phyloP scores from a whole-genome alignment of 2,888 invertebrate genomes.

The Rhingia campestris region DNA sequence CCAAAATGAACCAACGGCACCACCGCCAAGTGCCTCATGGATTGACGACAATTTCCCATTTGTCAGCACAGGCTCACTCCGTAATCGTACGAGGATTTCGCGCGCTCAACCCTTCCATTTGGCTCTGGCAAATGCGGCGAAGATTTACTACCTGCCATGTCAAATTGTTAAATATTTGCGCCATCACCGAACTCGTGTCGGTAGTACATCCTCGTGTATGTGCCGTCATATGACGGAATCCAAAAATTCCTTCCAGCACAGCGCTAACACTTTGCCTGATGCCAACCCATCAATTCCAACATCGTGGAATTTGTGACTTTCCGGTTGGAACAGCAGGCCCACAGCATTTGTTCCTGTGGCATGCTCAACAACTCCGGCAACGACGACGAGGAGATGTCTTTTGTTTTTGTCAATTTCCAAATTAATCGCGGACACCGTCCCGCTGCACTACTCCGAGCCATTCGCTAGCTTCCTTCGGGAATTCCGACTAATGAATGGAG shows the following conservation, averaged over 20 bases:
- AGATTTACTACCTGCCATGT: slow-evolving; percentile 74
- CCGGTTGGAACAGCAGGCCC: slow-evolving; percentile 64
- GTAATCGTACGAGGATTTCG: slow-evolving; percentile 59
- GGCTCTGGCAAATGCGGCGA: slow-evolving; percentile 50
- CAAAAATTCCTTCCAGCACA: slow-evolving; percentile 68
- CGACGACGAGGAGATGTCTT: slow-evolving; percentile 40
- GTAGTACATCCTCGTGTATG: slow-evolving; percentile 51
- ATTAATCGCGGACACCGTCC: slow-evolving; percentile 56
- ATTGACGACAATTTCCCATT: slow-evolving; percentile 68
- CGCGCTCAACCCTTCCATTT: slow-evolving; percentile 67
- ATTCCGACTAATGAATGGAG: slow-evolving; percentile 71
- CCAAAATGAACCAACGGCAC: slow-evolving; percentile 1
- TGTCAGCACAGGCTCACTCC: slow-evolving; percentile 54
- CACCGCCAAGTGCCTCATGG: slow-evolving; percentile 30
- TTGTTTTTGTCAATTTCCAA: slow-evolving; percentile 73
- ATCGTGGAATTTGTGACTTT: slow-evolving; percentile 72
- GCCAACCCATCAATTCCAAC: slow-evolving; percentile 72
- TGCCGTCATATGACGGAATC: slow-evolving; percentile 68
- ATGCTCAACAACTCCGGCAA: slow-evolving; percentile 38
- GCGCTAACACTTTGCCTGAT: slow-evolving; percentile 68
- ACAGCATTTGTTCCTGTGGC: slow-evolving; percentile 63
- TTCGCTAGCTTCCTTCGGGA: slow-evolving; percentile 40
- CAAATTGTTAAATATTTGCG: slow-evolving; percentile 75
- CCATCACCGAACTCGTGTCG: slow-evolving; percentile 67
- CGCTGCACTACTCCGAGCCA: background rate